These are phyloP conservation scores for Drosophila bifasciata DNA, from an alignment of 1,140 invertebrate genomes.

Conservation along the genomic window DNA sequence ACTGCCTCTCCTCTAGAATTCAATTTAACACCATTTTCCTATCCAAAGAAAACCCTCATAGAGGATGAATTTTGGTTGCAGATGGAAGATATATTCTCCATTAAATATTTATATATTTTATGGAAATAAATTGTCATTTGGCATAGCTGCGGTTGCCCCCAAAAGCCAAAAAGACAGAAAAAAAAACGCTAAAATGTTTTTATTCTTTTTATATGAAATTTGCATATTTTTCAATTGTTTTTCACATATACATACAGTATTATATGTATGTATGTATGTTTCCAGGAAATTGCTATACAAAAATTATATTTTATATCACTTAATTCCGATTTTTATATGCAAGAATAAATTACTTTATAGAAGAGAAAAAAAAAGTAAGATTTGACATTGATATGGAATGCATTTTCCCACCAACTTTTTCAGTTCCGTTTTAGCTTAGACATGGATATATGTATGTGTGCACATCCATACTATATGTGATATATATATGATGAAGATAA, in stretches of 20 bases:
- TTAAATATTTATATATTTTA: conserved; percentile 62
- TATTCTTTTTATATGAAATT: conserved; percentile 37
- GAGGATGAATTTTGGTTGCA: no score
- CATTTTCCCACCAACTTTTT: neutral
- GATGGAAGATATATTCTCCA: conserved; percentile 32
- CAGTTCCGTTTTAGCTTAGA: conserved; percentile 44
- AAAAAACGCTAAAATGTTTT: conserved; percentile 39
- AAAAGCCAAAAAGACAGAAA: neutral
- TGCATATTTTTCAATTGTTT: conserved; percentile 72
- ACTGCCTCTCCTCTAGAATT: conserved; percentile 7
- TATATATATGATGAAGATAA: no score
- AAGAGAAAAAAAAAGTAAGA: conserved; percentile 36
- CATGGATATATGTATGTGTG: conserved; percentile 3
- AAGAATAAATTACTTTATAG: conserved; percentile 57
- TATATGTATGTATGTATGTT: conserved; percentile 7
- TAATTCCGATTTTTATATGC: conserved; percentile 50
- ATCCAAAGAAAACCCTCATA: no score
- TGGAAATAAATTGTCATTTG: conserved; percentile 69
- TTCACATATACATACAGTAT: neutral
- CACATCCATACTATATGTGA: no score
- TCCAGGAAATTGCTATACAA: conserved; percentile 53
- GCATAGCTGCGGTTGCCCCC: conserved; percentile 47
- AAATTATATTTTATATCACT: conserved; percentile 27
- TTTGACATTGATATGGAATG: conserved; percentile 49
- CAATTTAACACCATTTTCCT: no score